A percentile compares a stretch with the other conserved stretches of the same genome.
Conservation (phyloP, 2,888 invertebrate genomes). For the Iselma pallidipennis region DNA sequence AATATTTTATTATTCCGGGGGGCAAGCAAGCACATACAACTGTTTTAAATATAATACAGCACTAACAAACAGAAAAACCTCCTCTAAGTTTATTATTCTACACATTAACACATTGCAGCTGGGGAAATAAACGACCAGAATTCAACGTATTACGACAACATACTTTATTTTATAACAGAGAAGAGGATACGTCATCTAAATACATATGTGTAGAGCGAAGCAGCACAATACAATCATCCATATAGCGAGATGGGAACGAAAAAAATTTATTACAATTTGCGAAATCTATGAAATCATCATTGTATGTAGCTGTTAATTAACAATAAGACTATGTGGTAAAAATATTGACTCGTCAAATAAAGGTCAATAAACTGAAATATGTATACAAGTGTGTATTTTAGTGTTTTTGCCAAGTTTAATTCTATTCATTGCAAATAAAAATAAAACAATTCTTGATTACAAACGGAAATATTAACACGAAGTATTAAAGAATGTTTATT, state of each 20-base stretch:
- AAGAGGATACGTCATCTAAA: no score
- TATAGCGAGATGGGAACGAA: no score
- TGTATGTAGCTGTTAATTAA: not conserved
- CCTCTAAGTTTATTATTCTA: conserved; percentile 37
- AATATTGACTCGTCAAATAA: conserved; percentile 3
- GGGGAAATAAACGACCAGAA: conserved; percentile 29
- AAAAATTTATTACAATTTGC: no score
- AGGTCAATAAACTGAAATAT: conserved; percentile 22
- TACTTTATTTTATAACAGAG: no score
- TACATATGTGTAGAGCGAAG: no score
- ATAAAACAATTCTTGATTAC: not conserved
- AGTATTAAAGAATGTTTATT: not conserved
- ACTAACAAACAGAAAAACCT: conserved; percentile 38
- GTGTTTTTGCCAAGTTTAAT: not conserved
- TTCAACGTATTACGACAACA: conserved; percentile 6
- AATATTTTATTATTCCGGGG: conserved; percentile 21
- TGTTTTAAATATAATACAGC: conserved; percentile 30
- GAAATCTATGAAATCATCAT: not conserved
- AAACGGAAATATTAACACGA: not conserved
- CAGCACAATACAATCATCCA: no score
- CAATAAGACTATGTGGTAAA: conserved; percentile 7
- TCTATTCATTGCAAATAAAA: not conserved
- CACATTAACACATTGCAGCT: conserved; percentile 36
- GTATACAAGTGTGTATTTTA: not conserved
- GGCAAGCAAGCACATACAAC: conserved; percentile 28